phyloP scores from a whole-genome alignment of 2,797 vertebrate species.

The Aselliscus stoliczkanus region DNA sequence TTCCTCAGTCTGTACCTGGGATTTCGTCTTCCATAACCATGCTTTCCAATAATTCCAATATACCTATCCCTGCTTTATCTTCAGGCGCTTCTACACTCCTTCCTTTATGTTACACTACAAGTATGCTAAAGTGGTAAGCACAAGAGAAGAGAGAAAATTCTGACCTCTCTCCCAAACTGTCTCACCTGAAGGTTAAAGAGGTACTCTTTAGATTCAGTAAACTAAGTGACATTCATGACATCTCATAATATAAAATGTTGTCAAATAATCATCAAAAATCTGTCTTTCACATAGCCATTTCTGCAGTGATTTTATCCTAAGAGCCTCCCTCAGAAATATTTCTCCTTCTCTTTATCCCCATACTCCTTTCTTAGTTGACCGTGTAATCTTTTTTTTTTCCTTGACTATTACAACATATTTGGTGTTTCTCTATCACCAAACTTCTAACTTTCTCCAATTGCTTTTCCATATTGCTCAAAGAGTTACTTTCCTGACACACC shows the following conservation, averaged over 20 bases:
- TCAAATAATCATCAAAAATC: background rate
- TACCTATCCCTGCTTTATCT: background rate
- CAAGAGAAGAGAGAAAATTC: background rate
- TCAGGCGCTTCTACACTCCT: background rate
- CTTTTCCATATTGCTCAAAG: background rate
- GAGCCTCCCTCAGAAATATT: background rate
- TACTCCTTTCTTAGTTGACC: background rate
- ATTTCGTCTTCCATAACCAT: background rate
- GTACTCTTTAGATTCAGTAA: background rate
- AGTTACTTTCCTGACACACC: background rate
- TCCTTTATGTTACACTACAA: background rate
- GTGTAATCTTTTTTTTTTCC: background rate
- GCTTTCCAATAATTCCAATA: background rate
- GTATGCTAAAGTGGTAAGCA: background rate
- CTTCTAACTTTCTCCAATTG: background rate
- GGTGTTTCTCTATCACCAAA: background rate
- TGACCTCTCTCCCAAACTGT: background rate
- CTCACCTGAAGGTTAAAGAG: background rate
- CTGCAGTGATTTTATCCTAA: background rate
- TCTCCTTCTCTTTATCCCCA: background rate
- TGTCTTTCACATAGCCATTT: background rate
- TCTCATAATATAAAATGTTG: background rate
- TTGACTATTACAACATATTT: background rate
- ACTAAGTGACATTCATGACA: background rate
- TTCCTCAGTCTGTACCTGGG: background rate